Conservation (phyloP, 2,113 vertebrate genomes). For the Alethe castanea region DNA sequence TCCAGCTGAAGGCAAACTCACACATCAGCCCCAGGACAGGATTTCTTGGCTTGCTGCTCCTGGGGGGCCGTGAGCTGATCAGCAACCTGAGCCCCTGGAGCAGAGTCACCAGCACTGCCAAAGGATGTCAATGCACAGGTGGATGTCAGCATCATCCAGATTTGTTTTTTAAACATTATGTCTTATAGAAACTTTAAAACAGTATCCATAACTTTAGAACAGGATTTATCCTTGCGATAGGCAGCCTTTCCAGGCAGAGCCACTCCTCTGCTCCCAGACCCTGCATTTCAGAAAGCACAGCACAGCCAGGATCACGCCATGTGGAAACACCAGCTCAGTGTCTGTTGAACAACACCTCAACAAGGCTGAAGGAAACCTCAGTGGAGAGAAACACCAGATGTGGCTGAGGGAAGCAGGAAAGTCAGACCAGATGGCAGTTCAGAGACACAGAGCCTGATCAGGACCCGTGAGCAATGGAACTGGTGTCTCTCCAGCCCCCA, state of each 20-base stretch:
- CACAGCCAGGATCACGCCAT: not conserved
- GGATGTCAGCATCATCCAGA: not conserved
- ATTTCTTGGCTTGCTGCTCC: not conserved
- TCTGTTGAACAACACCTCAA: not conserved
- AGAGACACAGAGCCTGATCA: not conserved
- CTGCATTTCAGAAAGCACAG: not conserved
- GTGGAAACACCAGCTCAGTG: not conserved
- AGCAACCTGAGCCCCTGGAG: not conserved
- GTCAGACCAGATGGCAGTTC: not conserved
- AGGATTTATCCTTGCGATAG: not conserved
- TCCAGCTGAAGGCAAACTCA: not conserved
- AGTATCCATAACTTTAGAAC: not conserved
- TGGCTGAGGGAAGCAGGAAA: not conserved
- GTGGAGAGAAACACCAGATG: not conserved
- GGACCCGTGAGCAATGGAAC: not conserved
- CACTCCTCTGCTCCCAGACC: not conserved
- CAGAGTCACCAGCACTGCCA: not conserved
- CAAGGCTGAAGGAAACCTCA: not conserved
- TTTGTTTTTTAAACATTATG: not conserved
- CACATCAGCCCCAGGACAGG: not conserved
- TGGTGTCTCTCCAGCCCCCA: accelerated
- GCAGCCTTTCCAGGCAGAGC: not conserved
- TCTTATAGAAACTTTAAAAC: not conserved
- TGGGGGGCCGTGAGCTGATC: not conserved
- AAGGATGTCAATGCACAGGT: not conserved